These are phyloP conservation scores for Aphaenogaster ashmeadi DNA, from an alignment of 1,140 invertebrate species.

Conservation along the genomic window DNA sequence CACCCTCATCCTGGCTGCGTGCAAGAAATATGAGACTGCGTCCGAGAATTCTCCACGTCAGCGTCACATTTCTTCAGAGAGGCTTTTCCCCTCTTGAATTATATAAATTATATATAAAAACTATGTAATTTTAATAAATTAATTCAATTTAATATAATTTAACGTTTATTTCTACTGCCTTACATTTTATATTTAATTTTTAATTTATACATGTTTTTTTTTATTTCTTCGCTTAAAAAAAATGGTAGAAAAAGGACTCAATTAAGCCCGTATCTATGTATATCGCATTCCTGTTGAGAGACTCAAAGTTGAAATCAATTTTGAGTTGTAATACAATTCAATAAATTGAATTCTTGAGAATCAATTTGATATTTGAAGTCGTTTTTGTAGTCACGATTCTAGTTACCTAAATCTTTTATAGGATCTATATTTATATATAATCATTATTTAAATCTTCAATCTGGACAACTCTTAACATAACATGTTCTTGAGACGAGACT, in stretches of 20 bases:
- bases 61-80: not conserved
- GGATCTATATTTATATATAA: not conserved
- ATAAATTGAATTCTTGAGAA: not conserved
- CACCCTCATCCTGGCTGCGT: constrained; percentile 57
- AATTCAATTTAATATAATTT: not conserved
- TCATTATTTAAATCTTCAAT: not conserved
- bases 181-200: not conserved
- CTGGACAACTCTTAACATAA: not conserved
- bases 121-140: constrained; percentile 2
- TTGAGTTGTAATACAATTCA: not conserved
- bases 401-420: not conserved
- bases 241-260: not conserved
- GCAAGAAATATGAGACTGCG: constrained; percentile 22
- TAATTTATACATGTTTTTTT: not conserved
- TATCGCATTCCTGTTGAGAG: not conserved
- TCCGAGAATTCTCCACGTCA: constrained; percentile 3
- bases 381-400: not conserved
- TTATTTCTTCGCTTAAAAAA: not conserved
- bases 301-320: not conserved
- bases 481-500: not conserved
- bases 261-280: not conserved
- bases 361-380: not conserved
- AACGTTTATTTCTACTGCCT: not conserved
- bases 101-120: constrained; percentile 1
- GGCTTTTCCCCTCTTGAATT: not conserved